Percentiles rank a stretch among this genome's conserved stretches.
Evolutionary conservation across 1,140 invertebrate genomes (phyloP).

Genomic region (Neuroterus valhalla): DNA sequence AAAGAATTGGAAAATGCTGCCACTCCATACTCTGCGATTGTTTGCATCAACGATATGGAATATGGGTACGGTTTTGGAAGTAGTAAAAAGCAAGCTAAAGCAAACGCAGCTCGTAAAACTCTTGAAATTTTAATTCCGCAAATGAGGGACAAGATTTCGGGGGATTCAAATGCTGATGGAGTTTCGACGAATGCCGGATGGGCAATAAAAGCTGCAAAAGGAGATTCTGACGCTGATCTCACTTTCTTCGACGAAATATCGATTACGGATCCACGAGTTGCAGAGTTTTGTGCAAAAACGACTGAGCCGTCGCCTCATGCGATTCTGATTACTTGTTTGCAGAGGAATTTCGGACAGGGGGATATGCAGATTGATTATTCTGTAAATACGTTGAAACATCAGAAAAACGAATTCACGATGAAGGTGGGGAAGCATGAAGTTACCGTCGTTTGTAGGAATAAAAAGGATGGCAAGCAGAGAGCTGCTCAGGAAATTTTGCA

Average conservation of each 20-base stretch:
- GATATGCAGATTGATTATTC: constrained; percentile 92
- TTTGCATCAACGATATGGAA: constrained; percentile 92
- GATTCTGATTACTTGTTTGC: constrained; percentile 92
- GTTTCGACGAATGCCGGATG: constrained; percentile 71
- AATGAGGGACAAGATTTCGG: constrained; percentile 87
- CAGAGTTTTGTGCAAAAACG: constrained; percentile 94
- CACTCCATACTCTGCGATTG: constrained; percentile 94
- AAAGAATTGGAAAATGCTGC: constrained; percentile 95
- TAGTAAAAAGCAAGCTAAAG: constrained; percentile 96
- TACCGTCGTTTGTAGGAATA: constrained; percentile 93
- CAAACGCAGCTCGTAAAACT: constrained; percentile 91
- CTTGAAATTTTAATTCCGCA: constrained; percentile 95
- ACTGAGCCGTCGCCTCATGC: constrained; percentile 96
- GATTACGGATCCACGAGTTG: constrained; percentile 94
- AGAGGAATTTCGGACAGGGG: constrained; percentile 93
- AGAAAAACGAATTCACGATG: constrained; percentile 96
- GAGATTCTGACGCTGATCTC: constrained; percentile 71
- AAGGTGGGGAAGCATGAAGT: constrained; percentile 93
- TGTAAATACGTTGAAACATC: constrained; percentile 91
- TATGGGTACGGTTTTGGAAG: constrained; percentile 95
- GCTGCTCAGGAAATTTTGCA: constrained; percentile 97
- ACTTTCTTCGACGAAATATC: constrained; percentile 95
- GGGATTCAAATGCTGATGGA: constrained; percentile 76
- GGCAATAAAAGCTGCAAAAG: constrained; percentile 69
- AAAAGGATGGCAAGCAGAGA: constrained; percentile 97